Evolutionary conservation across 1,140 invertebrate species (phyloP).

Genomic region (Trachymyrmex septentrionalis): DNA sequence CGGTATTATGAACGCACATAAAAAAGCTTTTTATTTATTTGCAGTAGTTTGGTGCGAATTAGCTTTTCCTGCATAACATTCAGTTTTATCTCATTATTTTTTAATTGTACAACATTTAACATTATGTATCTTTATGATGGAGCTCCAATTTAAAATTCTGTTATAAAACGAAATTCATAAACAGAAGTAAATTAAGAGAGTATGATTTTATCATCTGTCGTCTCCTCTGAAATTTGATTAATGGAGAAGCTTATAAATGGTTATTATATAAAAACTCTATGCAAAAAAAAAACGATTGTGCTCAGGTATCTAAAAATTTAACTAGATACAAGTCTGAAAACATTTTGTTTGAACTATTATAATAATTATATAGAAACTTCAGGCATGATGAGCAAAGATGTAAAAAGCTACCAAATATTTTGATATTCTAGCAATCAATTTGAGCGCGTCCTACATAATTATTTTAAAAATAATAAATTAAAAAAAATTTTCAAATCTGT

Average conservation of each 20-base stretch:
- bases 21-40: conserved; percentile 12
- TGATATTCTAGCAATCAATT: too few species aligned
- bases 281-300: too few species aligned
- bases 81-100: conserved; percentile 6
- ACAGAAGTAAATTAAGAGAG: neutral
- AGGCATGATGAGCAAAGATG: too few species aligned
- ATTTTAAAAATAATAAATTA: too few species aligned
- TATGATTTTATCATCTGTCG: neutral
- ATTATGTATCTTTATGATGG: neutral
- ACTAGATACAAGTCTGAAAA: too few species aligned
- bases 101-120: conserved; percentile 1
- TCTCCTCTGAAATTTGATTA: neutral
- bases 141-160: neutral
- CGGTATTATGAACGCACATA: neutral
- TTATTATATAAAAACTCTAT: too few species aligned
- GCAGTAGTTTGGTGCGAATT: neutral
- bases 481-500: too few species aligned
- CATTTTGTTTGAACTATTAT: too few species aligned
- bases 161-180: conserved; percentile 7
- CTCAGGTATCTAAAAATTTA: too few species aligned
- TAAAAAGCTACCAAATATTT: too few species aligned
- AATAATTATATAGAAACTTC: too few species aligned
- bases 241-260: neutral
- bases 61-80: neutral
- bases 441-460: too few species aligned